phyloP scores from a whole-genome alignment of 1,140 invertebrate species.

The Brachystomella parvula region DNA sequence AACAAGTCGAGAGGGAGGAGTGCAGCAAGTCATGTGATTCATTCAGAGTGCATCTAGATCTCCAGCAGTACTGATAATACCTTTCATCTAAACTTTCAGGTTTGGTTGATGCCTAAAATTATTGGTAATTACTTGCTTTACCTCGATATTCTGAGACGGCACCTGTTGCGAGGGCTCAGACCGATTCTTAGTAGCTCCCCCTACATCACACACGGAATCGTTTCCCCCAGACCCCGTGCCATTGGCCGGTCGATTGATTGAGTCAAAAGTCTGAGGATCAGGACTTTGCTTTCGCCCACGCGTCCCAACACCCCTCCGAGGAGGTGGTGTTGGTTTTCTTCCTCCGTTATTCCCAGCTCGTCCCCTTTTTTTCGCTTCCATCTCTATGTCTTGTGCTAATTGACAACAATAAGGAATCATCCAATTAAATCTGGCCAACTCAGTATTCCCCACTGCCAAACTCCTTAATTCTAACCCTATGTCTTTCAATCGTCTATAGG shows the following conservation, averaged over 20 bases:
- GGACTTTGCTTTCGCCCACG: neutral
- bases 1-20: too few species aligned
- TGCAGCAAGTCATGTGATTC: too few species aligned
- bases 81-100: too few species aligned
- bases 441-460: neutral
- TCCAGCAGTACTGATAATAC: too few species aligned
- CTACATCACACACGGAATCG: neutral
- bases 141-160: neutral
- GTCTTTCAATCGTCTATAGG: too few species aligned
- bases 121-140: neutral
- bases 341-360: neutral
- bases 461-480: too few species aligned
- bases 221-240: neutral
- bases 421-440: neutral
- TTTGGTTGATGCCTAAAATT: too few species aligned
- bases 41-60: too few species aligned
- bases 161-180: neutral
- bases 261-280: neutral
- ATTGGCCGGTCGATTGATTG: neutral
- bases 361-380: too few species aligned
- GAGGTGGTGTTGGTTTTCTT: neutral
- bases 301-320: neutral
- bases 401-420: too few species aligned
- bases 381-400: too few species aligned
- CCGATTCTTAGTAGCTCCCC: too few species aligned